A percentile compares a stretch with the other conserved stretches of the same genome.
Evolutionary conservation across 2,797 vertebrate species (phyloP).

Genomic region (Eptatretus atami): DNA sequence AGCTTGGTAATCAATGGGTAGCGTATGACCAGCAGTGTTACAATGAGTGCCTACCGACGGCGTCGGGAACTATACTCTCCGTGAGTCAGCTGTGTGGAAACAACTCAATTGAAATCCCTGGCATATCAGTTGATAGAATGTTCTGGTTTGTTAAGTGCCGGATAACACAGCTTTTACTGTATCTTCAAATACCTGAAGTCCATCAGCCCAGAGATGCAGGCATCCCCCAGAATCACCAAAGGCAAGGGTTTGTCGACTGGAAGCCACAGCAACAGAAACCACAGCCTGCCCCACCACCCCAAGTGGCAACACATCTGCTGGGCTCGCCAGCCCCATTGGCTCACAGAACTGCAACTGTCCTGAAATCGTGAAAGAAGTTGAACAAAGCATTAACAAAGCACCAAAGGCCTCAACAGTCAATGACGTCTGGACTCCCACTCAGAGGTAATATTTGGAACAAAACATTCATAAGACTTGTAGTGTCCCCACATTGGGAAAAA

Average conservation of each 20-base stretch:
- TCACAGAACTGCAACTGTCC: slow-evolving; percentile 96
- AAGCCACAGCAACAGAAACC: slow-evolving; percentile 75
- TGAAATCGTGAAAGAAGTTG: slow-evolving; percentile 11
- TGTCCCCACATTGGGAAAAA: too few relatives aligned
- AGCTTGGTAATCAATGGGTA: too few relatives aligned
- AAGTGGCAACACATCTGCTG: slow-evolving; percentile 71
- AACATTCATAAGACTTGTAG: too few relatives aligned
- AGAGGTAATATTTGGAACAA: too few relatives aligned
- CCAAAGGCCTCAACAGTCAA: not conserved
- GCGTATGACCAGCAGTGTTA: too few relatives aligned
- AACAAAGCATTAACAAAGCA: not conserved
- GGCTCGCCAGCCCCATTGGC: slow-evolving; percentile 60
- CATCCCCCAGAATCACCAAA: slow-evolving; percentile 83
- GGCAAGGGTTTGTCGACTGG: slow-evolving; percentile 68
- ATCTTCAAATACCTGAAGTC: not conserved
- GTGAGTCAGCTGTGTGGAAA: too few relatives aligned
- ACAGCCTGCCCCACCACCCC: slow-evolving; percentile 73
- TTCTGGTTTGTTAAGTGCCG: too few relatives aligned
- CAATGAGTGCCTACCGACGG: too few relatives aligned
- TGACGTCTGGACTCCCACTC: not conserved
- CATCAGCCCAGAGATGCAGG: slow-evolving; percentile 67
- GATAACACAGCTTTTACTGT: too few relatives aligned
- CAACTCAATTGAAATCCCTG: too few relatives aligned
- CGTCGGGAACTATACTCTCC: too few relatives aligned
- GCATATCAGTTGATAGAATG: too few relatives aligned